Base-by-base conservation (phyloP, 1,140 invertebrate species). In the Calosoma granatense region DNA sequence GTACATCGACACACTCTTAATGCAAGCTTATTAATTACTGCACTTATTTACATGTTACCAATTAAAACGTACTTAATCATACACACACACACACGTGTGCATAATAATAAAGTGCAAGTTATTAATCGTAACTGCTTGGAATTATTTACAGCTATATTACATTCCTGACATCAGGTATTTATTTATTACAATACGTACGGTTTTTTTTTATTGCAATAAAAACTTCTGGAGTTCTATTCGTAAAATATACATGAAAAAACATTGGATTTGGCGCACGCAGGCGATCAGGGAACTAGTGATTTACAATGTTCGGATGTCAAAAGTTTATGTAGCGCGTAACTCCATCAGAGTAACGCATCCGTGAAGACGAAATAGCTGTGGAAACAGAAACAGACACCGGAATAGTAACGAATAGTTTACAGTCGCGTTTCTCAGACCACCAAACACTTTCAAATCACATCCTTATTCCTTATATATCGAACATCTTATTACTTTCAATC, bases 341-440 rank as follows among this genome's bases (percentile, higher is more conserved):
- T 47, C 41, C 17, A 47, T 47, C 41, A 47, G 41, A 47, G 9
- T n/a, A 36, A 36, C 6, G n/a, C 6, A 36, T 36, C 26, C 26
- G 26, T 36, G n/a, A 36, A 36, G n/a, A 36, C 26, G 26, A 36
- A 36, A 9, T 9, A 36, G 26, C 74, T 73, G 79, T 77, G 70
- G 59, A n/a, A 73, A 72, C 22, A 62, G 61, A 61, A 61, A 62
- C 59, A 60, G 52, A 43, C 3, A 61, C n/a, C 39, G 19, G 22
- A 30, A 14, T n/a, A n/a, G n/a, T n/a, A n/a, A n/a, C n/a, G n/a
- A n/a, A n/a, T n/a, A n/a, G n/a, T n/a, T n/a, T n/a, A n/a, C n/a
- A n/a, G n/a, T n/a, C n/a, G n/a, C n/a, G n/a, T n/a, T n/a, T n/a
- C n/a, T n/a, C n/a, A n/a, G n/a, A n/a, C n/a, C n/a, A n/a, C n/a